Conservation (phyloP, 2,797 vertebrate species). For the Morus bassanus region DNA sequence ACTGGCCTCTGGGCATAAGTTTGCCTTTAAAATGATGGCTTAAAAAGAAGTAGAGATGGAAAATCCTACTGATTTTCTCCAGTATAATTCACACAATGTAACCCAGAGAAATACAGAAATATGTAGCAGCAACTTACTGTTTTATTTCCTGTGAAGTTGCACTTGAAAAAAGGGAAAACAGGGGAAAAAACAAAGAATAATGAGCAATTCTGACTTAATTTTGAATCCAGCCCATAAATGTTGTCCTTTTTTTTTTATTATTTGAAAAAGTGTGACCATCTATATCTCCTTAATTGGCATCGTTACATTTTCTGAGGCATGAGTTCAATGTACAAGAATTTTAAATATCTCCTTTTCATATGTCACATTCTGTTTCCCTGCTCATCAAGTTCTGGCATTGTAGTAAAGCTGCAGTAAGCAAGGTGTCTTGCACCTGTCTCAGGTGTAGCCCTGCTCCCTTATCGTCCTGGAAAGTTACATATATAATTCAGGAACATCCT, state of each 20-base stretch:
- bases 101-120: not conserved
- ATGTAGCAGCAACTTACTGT: not conserved
- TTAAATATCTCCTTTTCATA: not conserved
- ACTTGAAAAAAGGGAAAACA: not conserved
- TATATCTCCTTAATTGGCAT: not conserved
- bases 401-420: not conserved
- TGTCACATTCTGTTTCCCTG: not conserved
- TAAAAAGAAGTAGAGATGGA: not conserved
- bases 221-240: not conserved
- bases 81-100: not conserved
- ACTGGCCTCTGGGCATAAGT: not conserved
- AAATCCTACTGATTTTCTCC: not conserved
- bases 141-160: not conserved
- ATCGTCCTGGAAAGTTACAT: not conserved
- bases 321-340: not conserved
- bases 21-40: not conserved
- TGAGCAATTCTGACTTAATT: not conserved
- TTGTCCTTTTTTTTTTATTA: accelerated
- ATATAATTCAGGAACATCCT: not conserved
- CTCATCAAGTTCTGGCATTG: not conserved
- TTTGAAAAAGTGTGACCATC: not conserved
- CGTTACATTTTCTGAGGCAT: not conserved
- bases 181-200: not conserved
- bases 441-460: not conserved
- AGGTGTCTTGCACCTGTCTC: not conserved